Base-by-base conservation (phyloP, 2,888 invertebrate genomes). In the Venustoraphidia nigricollis region DNA sequence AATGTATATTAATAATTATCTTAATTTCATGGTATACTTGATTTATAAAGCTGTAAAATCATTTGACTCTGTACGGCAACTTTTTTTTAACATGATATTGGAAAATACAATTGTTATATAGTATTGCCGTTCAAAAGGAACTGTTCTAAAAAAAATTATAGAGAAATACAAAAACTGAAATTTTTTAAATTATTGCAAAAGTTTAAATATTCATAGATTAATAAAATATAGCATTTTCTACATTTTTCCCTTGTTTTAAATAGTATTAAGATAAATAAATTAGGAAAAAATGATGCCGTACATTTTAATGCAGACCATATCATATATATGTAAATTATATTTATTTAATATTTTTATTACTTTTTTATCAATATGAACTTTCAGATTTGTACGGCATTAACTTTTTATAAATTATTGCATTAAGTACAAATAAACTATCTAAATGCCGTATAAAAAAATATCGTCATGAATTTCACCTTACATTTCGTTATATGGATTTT, bases 71-170 rank as follows among this genome's bases (percentile, higher is more conserved):
- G 41, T 41, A 41, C 41, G 41, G 17, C 8, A 14, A 41, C 6
- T 41, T 41, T 8, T 41, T 41, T 50, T 50, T 46, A 50, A 52
- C 50, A 50, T 50, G 50, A 48, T 45, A 50, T 50, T 52, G 41
- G 47, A 48, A 50, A 48, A 48, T 46, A 52, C 50, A 52, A 46
- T 47, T 48, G 48, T 46, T 41, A 41, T 41, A 41, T 41, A 41
- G 41, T 41, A 41, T 41, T 14, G 17, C 50, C 50, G 51, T 53
- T 53, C 49, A 52, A 52, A 53, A 52, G 52, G 50, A 52, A 51
- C 46, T 38, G 53, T 53, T 52, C 50, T 51, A 49, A 53, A 53
- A 53, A 52, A 52, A 53, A 48, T 48, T 49, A 49, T 53, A 52
- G 47, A 53, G 52, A 53, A 53, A 52, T 49, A 27, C 46, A 52